Evolutionary conservation across 1,140 invertebrate genomes (phyloP).

Genomic region (Macrocentrus cingulum): DNA sequence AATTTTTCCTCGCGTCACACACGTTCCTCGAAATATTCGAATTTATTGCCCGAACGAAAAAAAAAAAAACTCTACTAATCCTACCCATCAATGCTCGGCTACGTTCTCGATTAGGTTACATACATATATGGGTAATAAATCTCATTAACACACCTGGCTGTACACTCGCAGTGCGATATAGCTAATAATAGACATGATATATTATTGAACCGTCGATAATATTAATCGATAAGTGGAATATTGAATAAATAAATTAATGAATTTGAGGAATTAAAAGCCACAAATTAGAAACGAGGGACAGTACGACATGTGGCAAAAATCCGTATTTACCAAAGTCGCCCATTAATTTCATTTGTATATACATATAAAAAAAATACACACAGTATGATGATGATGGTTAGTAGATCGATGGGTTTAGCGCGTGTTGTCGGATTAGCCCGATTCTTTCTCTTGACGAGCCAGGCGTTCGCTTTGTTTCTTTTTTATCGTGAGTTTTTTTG

Average conservation of each 20-base stretch:
- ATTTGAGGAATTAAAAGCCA: constrained; percentile 14
- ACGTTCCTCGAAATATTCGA: constrained; percentile 31
- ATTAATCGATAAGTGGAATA: too few species aligned
- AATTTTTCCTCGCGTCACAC: constrained; percentile 15
- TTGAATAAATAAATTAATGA: constrained; percentile 10
- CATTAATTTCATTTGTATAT: too few species aligned
- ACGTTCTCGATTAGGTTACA: constrained; percentile 10
- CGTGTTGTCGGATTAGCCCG: constrained; percentile 24
- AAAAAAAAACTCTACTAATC: constrained; percentile 22
- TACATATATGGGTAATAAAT: constrained; percentile 20
- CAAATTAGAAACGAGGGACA: background rate
- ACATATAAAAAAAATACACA: too few species aligned
- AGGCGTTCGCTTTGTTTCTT: constrained; percentile 24
- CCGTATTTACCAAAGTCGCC: background rate
- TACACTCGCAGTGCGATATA: constrained; percentile 19
- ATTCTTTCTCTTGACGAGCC: constrained; percentile 15
- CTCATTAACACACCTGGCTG: constrained; percentile 24
- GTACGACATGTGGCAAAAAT: too few species aligned
- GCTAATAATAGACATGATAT: background rate
- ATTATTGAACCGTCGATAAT: background rate
- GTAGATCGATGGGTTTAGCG: constrained; percentile 18
- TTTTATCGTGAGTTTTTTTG: constrained; percentile 26
- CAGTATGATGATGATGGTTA: too few species aligned
- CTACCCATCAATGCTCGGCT: constrained; percentile 17
- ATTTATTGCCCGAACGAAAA: constrained; percentile 27